Percentiles rank a stretch among this genome's conserved stretches.
phyloP scores from a whole-genome alignment of 2,888 invertebrate genomes.

The Eremobia ochroleuca region DNA sequence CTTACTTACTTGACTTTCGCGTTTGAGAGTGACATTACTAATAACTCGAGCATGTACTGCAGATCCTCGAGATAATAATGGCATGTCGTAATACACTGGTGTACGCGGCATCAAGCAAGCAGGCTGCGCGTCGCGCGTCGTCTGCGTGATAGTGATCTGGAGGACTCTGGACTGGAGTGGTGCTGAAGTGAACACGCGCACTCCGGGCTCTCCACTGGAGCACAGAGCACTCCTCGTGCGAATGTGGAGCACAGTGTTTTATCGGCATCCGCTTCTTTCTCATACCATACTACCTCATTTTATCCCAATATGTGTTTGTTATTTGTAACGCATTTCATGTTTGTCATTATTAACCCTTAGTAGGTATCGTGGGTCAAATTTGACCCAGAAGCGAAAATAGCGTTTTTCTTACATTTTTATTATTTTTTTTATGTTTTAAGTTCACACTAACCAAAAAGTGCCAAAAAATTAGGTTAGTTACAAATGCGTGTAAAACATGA shows the following conservation, averaged over 20 bases:
- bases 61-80: background rate
- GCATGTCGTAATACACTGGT: background rate
- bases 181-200: conserved; percentile 3
- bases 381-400: too few species aligned
- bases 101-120: background rate
- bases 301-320: background rate
- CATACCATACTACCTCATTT: background rate
- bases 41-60: background rate
- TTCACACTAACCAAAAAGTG: too few species aligned
- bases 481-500: too few species aligned
- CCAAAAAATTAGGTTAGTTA: too few species aligned
- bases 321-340: background rate
- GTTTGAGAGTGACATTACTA: background rate
- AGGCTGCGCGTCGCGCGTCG: conserved; percentile 10
- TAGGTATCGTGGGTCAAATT: too few species aligned
- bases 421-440: too few species aligned
- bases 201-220: background rate
- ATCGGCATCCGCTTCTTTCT: conserved; percentile 1
- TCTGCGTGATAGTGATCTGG: conserved; percentile 26
- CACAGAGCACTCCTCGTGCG: background rate
- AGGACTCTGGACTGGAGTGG: background rate
- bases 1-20: background rate
- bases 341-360: too few species aligned
- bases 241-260: background rate
- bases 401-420: too few species aligned